Conservation (phyloP, 2,797 vertebrate species). For the Periophthalmus magnuspinnatus region DNA sequence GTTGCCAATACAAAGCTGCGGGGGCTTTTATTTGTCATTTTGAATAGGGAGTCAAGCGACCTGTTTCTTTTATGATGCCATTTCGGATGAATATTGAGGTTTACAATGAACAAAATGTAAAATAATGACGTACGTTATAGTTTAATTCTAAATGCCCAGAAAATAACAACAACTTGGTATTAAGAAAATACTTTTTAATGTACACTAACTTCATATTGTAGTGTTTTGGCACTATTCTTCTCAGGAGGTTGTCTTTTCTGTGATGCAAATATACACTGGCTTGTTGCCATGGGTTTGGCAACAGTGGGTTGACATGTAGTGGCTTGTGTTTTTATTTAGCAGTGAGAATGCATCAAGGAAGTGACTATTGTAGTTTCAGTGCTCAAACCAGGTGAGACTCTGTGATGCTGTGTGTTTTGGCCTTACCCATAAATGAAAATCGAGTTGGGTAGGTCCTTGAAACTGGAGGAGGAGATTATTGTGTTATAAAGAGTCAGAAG, state of each 20-base stretch:
- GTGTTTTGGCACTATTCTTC: not conserved
- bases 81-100: too few species aligned
- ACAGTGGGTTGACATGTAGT: slow-evolving; percentile 40
- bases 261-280: slow-evolving; percentile 12
- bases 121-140: too few species aligned
- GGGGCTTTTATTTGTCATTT: too few species aligned
- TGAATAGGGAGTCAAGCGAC: too few species aligned
- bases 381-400: slow-evolving; percentile 3
- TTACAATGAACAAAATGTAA: too few species aligned
- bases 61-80: too few species aligned
- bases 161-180: too few species aligned
- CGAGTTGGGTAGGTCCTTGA: slow-evolving; percentile 12
- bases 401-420: slow-evolving; percentile 10
- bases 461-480: slow-evolving; percentile 12
- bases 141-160: too few species aligned
- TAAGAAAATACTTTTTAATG: too few species aligned
- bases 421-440: slow-evolving; percentile 16
- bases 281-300: slow-evolving; percentile 36
- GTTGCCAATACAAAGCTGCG: too few species aligned
- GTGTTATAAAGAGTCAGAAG: slow-evolving; percentile 41
- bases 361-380: slow-evolving; percentile 10
- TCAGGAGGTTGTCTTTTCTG: not conserved
- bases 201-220: not conserved
- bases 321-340: slow-evolving; percentile 44
- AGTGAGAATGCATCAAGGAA: slow-evolving; percentile 23